phyloP scores from a whole-genome alignment of 2,113 vertebrate genomes.

The Albula goreensis region DNA sequence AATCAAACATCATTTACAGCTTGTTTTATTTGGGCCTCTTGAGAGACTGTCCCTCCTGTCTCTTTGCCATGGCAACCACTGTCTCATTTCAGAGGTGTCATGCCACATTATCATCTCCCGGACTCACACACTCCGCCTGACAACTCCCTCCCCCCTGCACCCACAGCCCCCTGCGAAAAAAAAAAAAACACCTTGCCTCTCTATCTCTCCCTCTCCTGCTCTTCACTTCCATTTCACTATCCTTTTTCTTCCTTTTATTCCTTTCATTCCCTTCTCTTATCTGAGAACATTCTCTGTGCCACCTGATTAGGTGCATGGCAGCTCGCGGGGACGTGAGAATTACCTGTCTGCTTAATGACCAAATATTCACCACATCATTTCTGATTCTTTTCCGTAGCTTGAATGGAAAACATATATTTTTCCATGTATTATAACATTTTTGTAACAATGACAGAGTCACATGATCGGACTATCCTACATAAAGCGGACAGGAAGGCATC shows the following conservation, averaged over 20 bases:
- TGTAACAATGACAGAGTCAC: too few relatives aligned
- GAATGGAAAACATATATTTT: background rate
- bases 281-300: background rate
- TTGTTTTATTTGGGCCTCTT: conserved; percentile 91
- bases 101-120: conserved; percentile 72
- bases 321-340: background rate
- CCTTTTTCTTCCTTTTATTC: background rate
- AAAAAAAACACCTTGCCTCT: background rate
- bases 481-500: too few relatives aligned
- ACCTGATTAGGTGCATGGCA: background rate
- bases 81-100: conserved; percentile 82
- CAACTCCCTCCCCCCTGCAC: background rate
- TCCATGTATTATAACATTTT: too few relatives aligned
- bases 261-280: background rate
- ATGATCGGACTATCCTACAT: too few relatives aligned
- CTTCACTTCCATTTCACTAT: background rate
- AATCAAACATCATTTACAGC: conserved; percentile 99
- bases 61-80: conserved; percentile 93
- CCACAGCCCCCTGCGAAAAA: conserved; percentile 43
- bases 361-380: background rate
- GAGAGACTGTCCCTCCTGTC: conserved; percentile 88
- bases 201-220: background rate
- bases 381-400: background rate
- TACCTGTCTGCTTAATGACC: background rate
- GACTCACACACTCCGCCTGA: conserved; percentile 54